Evolutionary conservation across 2,888 invertebrate species (phyloP).

Genomic region (Lasioglossum figueresi): DNA sequence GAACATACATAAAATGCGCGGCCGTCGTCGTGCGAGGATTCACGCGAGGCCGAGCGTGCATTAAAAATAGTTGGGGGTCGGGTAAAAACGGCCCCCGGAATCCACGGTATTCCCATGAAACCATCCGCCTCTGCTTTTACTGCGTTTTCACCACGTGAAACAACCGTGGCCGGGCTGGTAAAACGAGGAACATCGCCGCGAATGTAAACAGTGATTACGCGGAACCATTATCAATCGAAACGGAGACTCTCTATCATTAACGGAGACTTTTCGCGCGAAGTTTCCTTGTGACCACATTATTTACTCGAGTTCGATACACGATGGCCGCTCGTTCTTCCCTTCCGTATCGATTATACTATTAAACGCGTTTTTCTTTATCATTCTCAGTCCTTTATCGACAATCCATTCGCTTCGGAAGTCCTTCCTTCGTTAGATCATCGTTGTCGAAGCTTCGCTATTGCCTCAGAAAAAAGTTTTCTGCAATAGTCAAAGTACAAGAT

Average conservation of each 20-base stretch:
- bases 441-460: too few relatives aligned
- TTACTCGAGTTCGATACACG: neutral
- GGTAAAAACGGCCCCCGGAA: conserved; percentile 9
- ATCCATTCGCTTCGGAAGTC: too few relatives aligned
- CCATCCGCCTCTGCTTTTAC: neutral
- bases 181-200: neutral
- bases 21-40: conserved; percentile 20
- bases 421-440: too few relatives aligned
- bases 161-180: neutral
- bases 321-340: too few relatives aligned
- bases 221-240: neutral
- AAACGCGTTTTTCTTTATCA: too few relatives aligned
- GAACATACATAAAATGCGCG: neutral
- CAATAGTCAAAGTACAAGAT: too few relatives aligned
- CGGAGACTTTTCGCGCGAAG: neutral
- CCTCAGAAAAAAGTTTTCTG: too few relatives aligned
- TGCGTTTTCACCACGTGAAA: neutral
- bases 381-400: too few relatives aligned
- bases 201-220: conserved; percentile 2
- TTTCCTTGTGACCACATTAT: neutral
- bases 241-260: neutral
- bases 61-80: conserved; percentile 44
- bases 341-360: too few relatives aligned
- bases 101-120: conserved; percentile 14
- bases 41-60: conserved; percentile 26